A percentile compares a stretch with the other conserved stretches of the same genome.
These are phyloP conservation scores for Macaca mulatta DNA, from an alignment of 2,113 vertebrate genomes.

Conservation along the genomic window DNA sequence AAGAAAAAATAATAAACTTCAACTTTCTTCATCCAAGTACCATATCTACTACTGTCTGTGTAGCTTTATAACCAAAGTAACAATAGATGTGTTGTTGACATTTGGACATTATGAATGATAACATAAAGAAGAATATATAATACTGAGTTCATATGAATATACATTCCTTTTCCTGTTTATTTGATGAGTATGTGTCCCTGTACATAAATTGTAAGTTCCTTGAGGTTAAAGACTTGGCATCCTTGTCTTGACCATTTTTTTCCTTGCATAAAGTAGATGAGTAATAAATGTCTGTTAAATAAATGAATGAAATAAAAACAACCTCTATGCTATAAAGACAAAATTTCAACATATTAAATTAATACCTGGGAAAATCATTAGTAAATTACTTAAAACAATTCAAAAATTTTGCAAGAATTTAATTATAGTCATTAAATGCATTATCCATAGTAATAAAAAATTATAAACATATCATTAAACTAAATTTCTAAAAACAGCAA, in stretches of 20 bases:
- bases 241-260: not conserved
- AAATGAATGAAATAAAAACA: not conserved
- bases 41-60: accelerated
- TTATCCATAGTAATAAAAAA: not conserved
- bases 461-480: not conserved
- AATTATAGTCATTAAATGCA: not conserved
- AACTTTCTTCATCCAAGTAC: not conserved
- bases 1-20: not conserved
- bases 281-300: not conserved
- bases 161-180: too few relatives aligned
- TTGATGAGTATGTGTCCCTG: not conserved
- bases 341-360: not conserved
- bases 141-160: not conserved
- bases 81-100: accelerated
- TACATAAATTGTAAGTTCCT: not conserved
- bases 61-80: not conserved
- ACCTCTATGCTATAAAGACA: not conserved
- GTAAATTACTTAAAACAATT: not conserved
- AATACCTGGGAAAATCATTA: not conserved
- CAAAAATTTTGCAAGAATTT: not conserved
- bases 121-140: too few relatives aligned
- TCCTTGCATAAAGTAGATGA: not conserved
- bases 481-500: not conserved
- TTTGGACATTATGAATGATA: not conserved
- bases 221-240: not conserved